Evolutionary conservation across 2,797 vertebrate species (phyloP).

Genomic region (Bradypus variegatus): DNA sequence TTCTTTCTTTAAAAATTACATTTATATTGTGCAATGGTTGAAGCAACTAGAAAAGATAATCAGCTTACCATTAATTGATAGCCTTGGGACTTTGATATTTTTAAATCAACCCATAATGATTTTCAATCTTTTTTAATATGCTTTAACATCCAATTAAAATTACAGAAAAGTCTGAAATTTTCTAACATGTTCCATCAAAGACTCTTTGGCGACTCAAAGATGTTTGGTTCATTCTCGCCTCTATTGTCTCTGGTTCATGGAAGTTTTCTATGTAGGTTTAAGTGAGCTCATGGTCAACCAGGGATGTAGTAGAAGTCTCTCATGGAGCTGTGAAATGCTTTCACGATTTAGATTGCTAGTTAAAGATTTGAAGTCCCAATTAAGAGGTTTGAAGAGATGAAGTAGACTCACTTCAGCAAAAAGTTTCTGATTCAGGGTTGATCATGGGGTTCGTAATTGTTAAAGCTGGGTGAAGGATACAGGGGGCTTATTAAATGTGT

Average conservation of each 20-base stretch:
- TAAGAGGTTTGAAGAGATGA: neutral
- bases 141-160: neutral
- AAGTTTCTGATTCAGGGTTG: neutral
- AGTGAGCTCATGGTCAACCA: neutral
- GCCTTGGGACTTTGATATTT: conserved; percentile 33
- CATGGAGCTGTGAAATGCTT: neutral
- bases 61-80: conserved; percentile 20
- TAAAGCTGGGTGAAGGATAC: neutral
- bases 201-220: neutral
- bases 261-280: neutral
- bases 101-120: conserved; percentile 30
- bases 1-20: conserved; percentile 38
- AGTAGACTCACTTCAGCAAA: neutral
- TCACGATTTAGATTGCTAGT: neutral
- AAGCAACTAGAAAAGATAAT: conserved; percentile 45
- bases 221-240: neutral
- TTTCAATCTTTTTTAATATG: conserved; percentile 10
- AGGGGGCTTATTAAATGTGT: neutral
- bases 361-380: neutral
- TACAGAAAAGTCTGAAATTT: neutral
- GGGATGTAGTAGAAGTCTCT: neutral
- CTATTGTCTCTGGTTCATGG: neutral
- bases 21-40: conserved; percentile 19
- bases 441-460: neutral
- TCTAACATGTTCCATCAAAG: neutral